Conservation (phyloP, 2,113 vertebrate species). For the Mesoclemmys tuberculata region DNA sequence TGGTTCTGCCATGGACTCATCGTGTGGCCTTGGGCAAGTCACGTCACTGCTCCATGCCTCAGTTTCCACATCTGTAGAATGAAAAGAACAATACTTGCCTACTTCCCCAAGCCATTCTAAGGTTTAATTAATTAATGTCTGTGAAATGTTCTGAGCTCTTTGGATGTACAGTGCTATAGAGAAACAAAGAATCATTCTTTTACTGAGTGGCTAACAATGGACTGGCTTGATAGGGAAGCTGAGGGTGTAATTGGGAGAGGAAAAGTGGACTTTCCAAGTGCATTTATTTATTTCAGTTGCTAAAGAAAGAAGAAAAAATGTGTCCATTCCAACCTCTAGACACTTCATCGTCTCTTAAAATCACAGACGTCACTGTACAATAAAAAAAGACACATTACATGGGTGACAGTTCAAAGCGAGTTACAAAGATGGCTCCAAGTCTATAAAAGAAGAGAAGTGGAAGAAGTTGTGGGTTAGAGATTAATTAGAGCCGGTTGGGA, state of each 20-base stretch:
- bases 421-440: not conserved
- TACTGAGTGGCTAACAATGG: constrained; percentile 1
- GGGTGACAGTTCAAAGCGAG: not conserved
- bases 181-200: not conserved
- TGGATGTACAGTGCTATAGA: constrained; percentile 30
- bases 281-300: constrained; percentile 55
- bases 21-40: not conserved
- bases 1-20: not conserved
- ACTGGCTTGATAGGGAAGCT: constrained; percentile 15
- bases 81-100: constrained; percentile 16
- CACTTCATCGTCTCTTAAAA: not conserved
- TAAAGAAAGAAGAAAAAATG: not conserved
- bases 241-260: not conserved
- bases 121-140: constrained; percentile 34
- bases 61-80: rapidly evolving
- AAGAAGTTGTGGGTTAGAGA: not conserved
- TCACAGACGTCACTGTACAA: not conserved
- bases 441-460: not conserved
- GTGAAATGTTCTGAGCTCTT: constrained; percentile 34
- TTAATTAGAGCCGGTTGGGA: not conserved
- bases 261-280: constrained; percentile 24
- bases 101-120: constrained; percentile 23
- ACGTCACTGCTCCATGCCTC: rapidly evolving
- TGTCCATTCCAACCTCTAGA: not conserved
- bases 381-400: not conserved